Base-by-base conservation (phyloP, 2,113 vertebrate species). In the Noturus placidus region DNA sequence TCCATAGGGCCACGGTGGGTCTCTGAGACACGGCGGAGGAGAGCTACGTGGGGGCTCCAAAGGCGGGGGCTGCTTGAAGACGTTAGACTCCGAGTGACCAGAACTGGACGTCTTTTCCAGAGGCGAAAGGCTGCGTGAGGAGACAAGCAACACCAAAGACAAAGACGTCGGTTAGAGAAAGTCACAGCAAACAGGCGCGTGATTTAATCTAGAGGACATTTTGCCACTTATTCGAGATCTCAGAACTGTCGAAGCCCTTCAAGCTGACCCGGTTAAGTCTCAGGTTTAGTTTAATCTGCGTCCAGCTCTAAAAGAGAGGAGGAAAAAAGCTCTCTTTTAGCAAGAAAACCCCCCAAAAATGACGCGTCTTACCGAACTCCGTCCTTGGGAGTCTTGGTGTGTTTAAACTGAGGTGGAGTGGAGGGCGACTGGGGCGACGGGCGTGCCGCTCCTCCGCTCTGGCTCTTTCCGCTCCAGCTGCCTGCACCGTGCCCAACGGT, bases 21-120 rank as follows among this genome's bases (percentile, higher is more conserved):
- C 95, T 92, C 94, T 95, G 95, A 94, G 93, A 87, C 93, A 93
- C 27, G 94, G 94, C 15, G 90, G 91, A 2, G 87, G 96, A 86
- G 94, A 95, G 92, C 90, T 94, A 89, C 94, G 93, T 15, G 92
- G 92, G 87, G 91, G 92, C 63, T 92, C 96, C 91, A 92, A 93
- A 87, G 91, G 93, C 1, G 94, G 90, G 1, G 94, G 94, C 91
- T 95, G 95, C 92, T 97, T 97, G 92, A 97, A 95, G 19, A 96
- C 92, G 0, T 95, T 93, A 81, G 95, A 93, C 14, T 97, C 96
- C 89, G 91, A 91, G 94, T 97, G 92, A 95, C 95, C 95, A 88
- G 96, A 93, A 85, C 96, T 94, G 91, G 96, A 94, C 80, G 94
- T 94, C 94, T 97, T 98, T 92, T 97, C 97, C 92, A 96, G 93